A percentile compares a stretch with the other conserved stretches of the same genome.
Evolutionary conservation across 2,113 vertebrate species (phyloP).

Genomic region (Galbula dea): DNA sequence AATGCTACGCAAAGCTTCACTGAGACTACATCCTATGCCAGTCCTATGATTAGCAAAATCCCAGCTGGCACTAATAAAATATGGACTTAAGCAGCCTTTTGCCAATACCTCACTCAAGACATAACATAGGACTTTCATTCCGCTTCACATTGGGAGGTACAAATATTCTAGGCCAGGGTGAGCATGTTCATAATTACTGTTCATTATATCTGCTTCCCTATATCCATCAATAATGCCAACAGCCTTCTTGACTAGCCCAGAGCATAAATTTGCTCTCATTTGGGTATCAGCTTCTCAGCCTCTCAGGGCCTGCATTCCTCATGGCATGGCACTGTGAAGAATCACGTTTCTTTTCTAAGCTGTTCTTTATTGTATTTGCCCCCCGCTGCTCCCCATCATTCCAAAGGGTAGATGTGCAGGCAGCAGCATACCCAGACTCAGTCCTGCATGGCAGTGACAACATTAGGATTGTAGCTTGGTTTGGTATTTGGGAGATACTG

Average conservation of each 20-base stretch:
- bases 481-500: neutral
- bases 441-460: neutral
- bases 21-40: neutral
- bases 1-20: neutral
- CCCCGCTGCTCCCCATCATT: fast-evolving
- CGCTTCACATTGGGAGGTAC: neutral
- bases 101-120: neutral
- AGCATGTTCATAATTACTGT: neutral
- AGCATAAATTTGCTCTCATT: neutral
- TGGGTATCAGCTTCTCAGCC: neutral
- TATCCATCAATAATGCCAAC: neutral
- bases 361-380: neutral
- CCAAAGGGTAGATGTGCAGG: neutral
- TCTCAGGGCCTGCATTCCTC: neutral
- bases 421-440: neutral
- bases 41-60: neutral
- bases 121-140: neutral
- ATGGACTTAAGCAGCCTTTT: neutral
- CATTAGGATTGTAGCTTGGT: neutral
- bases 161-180: neutral
- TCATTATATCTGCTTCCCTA: neutral
- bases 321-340: fast-evolving
- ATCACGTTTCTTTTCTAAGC: neutral
- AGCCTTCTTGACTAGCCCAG: neutral
- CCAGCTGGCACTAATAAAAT: neutral